Conservation (phyloP, 2,888 invertebrate species). For the Cheilosia vulpina region DNA sequence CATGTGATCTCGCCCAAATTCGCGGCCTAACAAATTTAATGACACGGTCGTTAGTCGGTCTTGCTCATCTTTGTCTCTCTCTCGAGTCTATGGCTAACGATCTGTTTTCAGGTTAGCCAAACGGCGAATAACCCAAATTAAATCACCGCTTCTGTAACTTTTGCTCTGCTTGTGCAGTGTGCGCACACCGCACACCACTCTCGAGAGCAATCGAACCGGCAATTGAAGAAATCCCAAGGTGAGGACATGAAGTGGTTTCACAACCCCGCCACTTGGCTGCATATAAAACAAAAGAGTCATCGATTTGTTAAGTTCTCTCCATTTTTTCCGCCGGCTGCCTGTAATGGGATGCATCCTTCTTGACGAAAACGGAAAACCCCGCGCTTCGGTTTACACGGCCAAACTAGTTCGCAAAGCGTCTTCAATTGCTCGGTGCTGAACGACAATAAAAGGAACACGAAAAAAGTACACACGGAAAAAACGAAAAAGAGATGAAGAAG, state of each 20-base stretch:
- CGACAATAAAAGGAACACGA: slow-evolving; percentile 38
- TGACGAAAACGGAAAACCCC: slow-evolving; percentile 46
- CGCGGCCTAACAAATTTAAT: slow-evolving; percentile 51
- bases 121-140: slow-evolving; percentile 56
- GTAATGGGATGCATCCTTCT: slow-evolving; percentile 70
- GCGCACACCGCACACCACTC: slow-evolving; percentile 33
- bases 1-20: slow-evolving; percentile 28
- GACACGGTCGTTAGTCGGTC: slow-evolving; percentile 45
- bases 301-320: slow-evolving; percentile 70
- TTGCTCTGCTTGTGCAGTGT: slow-evolving; percentile 16
- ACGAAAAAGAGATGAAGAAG: slow-evolving; percentile 1
- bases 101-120: slow-evolving; percentile 28
- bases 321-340: slow-evolving; percentile 42
- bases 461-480: slow-evolving; percentile 17
- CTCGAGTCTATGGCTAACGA: slow-evolving; percentile 43
- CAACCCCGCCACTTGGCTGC: slow-evolving; percentile 54
- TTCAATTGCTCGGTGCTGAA: slow-evolving; percentile 46
- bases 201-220: slow-evolving; percentile 61
- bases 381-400: slow-evolving; percentile 51
- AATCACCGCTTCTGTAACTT: slow-evolving; percentile 47
- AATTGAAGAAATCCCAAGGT: slow-evolving; percentile 72
- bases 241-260: slow-evolving; percentile 68
- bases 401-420: slow-evolving; percentile 63
- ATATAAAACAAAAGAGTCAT: slow-evolving; percentile 72
- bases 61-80: not conserved